Conservation (phyloP, 2,888 invertebrate species). For the Gymnocheta viridis region DNA sequence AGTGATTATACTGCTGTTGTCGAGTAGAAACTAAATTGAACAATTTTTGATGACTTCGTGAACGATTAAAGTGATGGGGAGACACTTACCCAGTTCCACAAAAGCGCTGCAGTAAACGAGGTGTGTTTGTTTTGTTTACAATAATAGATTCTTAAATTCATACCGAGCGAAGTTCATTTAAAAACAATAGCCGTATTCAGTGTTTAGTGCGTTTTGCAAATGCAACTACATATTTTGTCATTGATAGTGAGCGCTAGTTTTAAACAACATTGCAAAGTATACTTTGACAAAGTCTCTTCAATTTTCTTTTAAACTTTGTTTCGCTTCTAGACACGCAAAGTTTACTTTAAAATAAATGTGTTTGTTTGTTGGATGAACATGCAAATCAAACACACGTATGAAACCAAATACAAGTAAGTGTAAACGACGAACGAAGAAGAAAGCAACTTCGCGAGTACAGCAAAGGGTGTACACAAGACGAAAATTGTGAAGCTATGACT, state of each 20-base stretch:
- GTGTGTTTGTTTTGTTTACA: neutral
- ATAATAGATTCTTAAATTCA: neutral
- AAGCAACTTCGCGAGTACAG: too few relatives aligned
- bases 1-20: neutral
- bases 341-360: too few relatives aligned
- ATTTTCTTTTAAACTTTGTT: too few relatives aligned
- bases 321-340: too few relatives aligned
- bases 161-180: neutral
- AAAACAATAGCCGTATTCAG: neutral
- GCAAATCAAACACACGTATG: too few relatives aligned
- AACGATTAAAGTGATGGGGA: slow-evolving; percentile 41
- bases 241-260: neutral
- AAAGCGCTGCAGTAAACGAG: neutral
- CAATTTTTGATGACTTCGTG: slow-evolving; percentile 58
- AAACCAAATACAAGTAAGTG: too few relatives aligned
- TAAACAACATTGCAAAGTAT: too few relatives aligned
- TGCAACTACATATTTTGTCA: neutral
- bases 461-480: too few relatives aligned
- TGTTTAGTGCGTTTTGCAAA: neutral
- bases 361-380: too few relatives aligned
- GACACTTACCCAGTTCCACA: neutral
- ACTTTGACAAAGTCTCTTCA: too few relatives aligned
- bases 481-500: too few relatives aligned
- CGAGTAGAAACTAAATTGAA: slow-evolving; percentile 49
- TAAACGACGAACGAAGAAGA: too few relatives aligned